Base-by-base conservation (phyloP, 1,140 invertebrate genomes). In the Leptinotarsa texana region DNA sequence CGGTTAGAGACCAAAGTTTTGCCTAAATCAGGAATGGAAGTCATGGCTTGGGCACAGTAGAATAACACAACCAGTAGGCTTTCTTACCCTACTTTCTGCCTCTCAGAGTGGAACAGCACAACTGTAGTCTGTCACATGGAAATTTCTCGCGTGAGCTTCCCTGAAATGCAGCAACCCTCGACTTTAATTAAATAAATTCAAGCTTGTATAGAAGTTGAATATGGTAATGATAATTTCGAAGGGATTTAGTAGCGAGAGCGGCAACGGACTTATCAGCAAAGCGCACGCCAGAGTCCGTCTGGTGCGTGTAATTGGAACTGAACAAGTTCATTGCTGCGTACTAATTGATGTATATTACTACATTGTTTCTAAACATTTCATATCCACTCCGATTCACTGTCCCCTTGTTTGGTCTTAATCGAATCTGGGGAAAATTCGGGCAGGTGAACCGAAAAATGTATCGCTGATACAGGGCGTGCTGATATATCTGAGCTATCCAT, bases 291-390 rank as follows among this genome's bases (percentile, higher is more conserved):
- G 82, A 76, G 77, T 78, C 80, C 81, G 80, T 81, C 82, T 82
- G 84, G 82, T 83, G 84, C 84, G 82, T 85, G 82, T 84, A 85
- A 85, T 85, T 85, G 82, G 80, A 82, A 85, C 83, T 84, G 83
- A 85, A 85, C 84, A 85, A 84, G 83, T 83, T 81, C 84, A 85
- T 77, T 80, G 81, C 83, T 82, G 82, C 84, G 83, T 83, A 82
- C 82, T 85, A 85, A 85, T 85, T 85, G 83, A 83, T 81, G 83
- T 80, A 81, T 83, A 85, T 83, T 83, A 81, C 83, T 78, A 83
- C 80, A 82, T 83, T 83, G 83, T 84, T 84, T 83, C 83, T 81
- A 81, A 82, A 84, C 77, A 78, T 74, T 72, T 42, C 76, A 74
- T 63, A 74, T 68, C 71, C 66, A 63, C 68, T 62, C 17, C 61